A percentile compares a stretch with the other conserved stretches of the same genome.
These are phyloP conservation scores for Pseudopodoces humilis DNA, from an alignment of 2,113 vertebrate species.

Conservation along the genomic window DNA sequence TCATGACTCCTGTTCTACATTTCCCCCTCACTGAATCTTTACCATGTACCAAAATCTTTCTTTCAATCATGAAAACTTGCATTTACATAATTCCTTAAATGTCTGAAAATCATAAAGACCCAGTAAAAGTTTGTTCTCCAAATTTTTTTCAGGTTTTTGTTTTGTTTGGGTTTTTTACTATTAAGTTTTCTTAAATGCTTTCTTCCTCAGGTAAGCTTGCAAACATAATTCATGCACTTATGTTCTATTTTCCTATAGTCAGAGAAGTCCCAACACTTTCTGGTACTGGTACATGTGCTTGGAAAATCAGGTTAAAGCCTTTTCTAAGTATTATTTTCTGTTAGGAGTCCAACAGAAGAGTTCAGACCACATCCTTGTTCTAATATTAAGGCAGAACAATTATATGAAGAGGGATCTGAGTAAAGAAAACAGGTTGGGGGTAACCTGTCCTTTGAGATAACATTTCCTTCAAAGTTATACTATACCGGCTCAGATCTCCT, in stretches of 20 bases:
- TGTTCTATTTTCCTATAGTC: neutral
- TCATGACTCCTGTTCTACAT: neutral
- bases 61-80: neutral
- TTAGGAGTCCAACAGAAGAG: neutral
- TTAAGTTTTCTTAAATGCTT: neutral
- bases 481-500: neutral
- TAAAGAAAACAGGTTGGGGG: neutral
- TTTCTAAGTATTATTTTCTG: neutral
- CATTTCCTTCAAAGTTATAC: neutral
- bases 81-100: neutral
- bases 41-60: neutral
- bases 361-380: neutral
- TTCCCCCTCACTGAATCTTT: neutral
- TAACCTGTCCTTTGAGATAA: neutral
- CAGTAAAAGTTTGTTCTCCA: neutral
- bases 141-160: neutral
- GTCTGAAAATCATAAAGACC: neutral
- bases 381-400: neutral
- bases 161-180: neutral
- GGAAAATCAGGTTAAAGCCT: neutral
- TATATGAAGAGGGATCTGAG: neutral
- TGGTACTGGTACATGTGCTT: neutral
- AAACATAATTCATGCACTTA: neutral
- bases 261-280: neutral
- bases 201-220: neutral